Conservation (phyloP, 2,888 invertebrate species). For the Agrochola lota region DNA sequence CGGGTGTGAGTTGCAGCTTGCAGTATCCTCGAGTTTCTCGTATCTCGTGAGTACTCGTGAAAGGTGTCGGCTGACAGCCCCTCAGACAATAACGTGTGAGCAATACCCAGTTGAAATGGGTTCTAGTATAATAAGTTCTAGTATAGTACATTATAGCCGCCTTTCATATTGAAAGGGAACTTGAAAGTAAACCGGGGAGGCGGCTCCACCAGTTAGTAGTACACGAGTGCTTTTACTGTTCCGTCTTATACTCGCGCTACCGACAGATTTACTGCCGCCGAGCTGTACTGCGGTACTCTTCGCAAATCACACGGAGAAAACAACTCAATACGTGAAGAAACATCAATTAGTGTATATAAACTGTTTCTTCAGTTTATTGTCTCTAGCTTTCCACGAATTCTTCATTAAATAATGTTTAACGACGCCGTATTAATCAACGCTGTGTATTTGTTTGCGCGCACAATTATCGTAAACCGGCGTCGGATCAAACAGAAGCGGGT, state of each 20-base stretch:
- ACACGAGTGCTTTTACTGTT: slow-evolving; percentile 35
- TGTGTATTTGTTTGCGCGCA: slow-evolving; percentile 40
- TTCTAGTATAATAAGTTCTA: neutral
- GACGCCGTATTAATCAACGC: slow-evolving; percentile 47
- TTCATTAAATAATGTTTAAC: slow-evolving; percentile 39
- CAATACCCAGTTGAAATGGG: neutral
- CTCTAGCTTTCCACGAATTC: slow-evolving; percentile 39
- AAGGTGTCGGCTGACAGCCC: neutral
- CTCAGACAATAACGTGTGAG: slow-evolving; percentile 2
- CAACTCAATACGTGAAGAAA: slow-evolving; percentile 45
- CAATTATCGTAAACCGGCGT: slow-evolving; percentile 46
- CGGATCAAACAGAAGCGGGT: slow-evolving; percentile 38
- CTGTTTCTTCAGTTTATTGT: slow-evolving; percentile 36
- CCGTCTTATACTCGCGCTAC: slow-evolving; percentile 12
- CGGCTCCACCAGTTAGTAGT: neutral
- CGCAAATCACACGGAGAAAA: slow-evolving; percentile 33
- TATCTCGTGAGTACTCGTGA: neutral
- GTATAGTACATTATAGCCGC: slow-evolving; percentile 13
- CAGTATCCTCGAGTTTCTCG: neutral
- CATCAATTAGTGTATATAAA: slow-evolving; percentile 38
- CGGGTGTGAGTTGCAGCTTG: neutral
- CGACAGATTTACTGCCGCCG: slow-evolving; percentile 35
- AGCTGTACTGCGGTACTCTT: slow-evolving; percentile 8
- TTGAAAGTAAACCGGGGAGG: neutral
- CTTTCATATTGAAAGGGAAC: neutral